phyloP scores from a whole-genome alignment of 2,888 invertebrate species.

The Melikaiella ostensackeni region DNA sequence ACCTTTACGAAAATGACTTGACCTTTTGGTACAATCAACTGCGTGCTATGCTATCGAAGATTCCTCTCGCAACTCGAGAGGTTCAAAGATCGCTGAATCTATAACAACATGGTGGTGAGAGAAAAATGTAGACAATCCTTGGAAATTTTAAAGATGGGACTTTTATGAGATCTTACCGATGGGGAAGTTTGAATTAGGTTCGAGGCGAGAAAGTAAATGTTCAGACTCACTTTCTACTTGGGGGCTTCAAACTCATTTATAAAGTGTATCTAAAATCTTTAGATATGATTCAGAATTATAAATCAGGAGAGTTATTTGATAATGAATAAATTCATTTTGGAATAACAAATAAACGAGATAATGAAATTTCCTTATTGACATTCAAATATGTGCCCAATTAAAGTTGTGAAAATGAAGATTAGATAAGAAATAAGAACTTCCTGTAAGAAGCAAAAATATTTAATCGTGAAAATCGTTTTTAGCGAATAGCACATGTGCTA shows the following conservation, averaged over 20 bases:
- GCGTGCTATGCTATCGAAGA: constrained; percentile 44
- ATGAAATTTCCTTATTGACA: not conserved
- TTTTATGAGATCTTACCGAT: not conserved
- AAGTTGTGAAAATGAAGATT: not conserved
- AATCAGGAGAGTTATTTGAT: too few relatives aligned
- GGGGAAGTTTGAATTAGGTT: not conserved
- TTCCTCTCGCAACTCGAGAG: constrained; percentile 37
- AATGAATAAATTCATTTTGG: not conserved
- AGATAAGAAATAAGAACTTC: constrained; percentile 16
- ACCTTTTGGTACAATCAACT: constrained; percentile 52
- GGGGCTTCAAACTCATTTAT: not conserved
- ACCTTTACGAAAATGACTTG: constrained; percentile 55
- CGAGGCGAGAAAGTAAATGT: not conserved
- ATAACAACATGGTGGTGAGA: not conserved
- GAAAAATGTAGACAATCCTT: not conserved
- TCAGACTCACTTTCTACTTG: constrained; percentile 2
- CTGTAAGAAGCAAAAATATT: constrained; percentile 12
- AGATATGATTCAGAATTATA: not conserved
- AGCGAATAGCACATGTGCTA: constrained; percentile 8
- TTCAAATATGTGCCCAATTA: not conserved
- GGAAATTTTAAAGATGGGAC: not conserved
- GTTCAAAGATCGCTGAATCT: constrained; percentile 16
- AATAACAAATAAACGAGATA: not conserved
- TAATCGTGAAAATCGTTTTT: not conserved
- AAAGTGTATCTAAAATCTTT: not conserved